Base-by-base conservation (phyloP, 2,113 vertebrate genomes). In the Barbus barbus region DNA sequence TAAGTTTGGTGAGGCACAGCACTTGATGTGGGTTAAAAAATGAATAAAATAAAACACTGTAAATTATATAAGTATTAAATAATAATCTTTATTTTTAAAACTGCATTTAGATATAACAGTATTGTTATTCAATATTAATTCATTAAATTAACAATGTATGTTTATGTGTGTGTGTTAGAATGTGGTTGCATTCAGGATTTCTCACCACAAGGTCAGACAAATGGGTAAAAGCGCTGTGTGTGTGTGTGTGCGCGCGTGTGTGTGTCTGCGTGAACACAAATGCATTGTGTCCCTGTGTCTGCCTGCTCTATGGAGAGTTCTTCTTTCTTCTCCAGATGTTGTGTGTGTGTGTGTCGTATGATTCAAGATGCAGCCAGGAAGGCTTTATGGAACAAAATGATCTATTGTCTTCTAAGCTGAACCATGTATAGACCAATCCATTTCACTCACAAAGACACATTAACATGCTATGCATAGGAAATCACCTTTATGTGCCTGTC, bases 401-500 rank as follows among this genome's bases (percentile, higher is more conserved):
- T 65, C 8, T 14, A 84, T 79, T 58, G 75, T 79, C 51, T 60
- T 58, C n/a, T 63, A 18, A 84, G 46, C 46, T 16, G 36, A 44
- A 12, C 4, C 51, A 71, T 28, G 22, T 36, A 72, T 69, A 56
- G 65, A 60, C 26, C 76, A 60, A 69, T 31, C 78, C n/a, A 79
- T 41, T 77, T 20, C 9, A 7, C 80, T 51, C 22, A 71, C 20
- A 83, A 14, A 78, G 58, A 36, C 22, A 83, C 36, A 69, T 38
- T 79, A 83, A 44, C 79, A 74, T 74, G 69, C 75, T 74, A 33
- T 44, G 81, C 56, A 81, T 73, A 60, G 36, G 60, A 48, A 69
- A 74, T 69, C 20, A 69, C 61, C 74, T 63, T 65, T 46, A 77
- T 38, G 41, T 48, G 33, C 13, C 20, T 65, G 12, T 41, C 46